Evolutionary conservation across 2,113 vertebrate species (phyloP).

Genomic region (Labeo rohita): DNA sequence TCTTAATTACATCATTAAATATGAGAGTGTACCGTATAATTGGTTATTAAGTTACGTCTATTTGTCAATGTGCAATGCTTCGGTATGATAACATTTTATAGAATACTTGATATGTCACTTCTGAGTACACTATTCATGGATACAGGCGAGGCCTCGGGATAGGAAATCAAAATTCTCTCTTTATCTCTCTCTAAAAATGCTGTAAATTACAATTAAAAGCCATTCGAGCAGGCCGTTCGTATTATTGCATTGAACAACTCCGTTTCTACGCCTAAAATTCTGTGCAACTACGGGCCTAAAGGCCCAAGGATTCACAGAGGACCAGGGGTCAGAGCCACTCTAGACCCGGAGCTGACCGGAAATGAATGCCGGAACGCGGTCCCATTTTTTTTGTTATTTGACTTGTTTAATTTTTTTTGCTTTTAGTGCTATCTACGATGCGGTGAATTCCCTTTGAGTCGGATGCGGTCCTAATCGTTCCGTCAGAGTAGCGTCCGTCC

Average conservation of each 20-base stretch:
- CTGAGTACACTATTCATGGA: slow-evolving; percentile 49
- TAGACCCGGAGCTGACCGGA: neutral
- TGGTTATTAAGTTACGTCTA: slow-evolving; percentile 72
- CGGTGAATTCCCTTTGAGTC: slow-evolving; percentile 66
- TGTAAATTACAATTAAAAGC: slow-evolving; percentile 36
- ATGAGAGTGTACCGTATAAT: slow-evolving; percentile 68
- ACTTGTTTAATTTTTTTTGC: neutral
- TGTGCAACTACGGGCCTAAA: slow-evolving; percentile 37
- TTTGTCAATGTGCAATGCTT: slow-evolving; percentile 68
- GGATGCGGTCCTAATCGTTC: slow-evolving; percentile 44
- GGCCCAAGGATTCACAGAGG: slow-evolving; percentile 41
- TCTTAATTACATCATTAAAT: slow-evolving; percentile 57
- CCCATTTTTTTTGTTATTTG: neutral
- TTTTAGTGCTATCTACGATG: slow-evolving; percentile 9
- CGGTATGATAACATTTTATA: slow-evolving; percentile 66
- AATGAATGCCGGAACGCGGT: neutral
- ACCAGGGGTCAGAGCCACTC: slow-evolving; percentile 10
- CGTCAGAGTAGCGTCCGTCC: slow-evolving; percentile 5
- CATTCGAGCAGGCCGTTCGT: slow-evolving; percentile 45
- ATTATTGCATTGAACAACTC: slow-evolving; percentile 59
- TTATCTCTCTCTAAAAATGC: slow-evolving; percentile 2
- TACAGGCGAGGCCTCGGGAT: slow-evolving; percentile 42
- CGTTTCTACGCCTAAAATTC: slow-evolving; percentile 29
- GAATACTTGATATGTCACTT: slow-evolving; percentile 66
- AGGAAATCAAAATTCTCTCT: slow-evolving; percentile 36